Base-by-base conservation (phyloP, 1,140 invertebrate species). In the Atta texana region DNA sequence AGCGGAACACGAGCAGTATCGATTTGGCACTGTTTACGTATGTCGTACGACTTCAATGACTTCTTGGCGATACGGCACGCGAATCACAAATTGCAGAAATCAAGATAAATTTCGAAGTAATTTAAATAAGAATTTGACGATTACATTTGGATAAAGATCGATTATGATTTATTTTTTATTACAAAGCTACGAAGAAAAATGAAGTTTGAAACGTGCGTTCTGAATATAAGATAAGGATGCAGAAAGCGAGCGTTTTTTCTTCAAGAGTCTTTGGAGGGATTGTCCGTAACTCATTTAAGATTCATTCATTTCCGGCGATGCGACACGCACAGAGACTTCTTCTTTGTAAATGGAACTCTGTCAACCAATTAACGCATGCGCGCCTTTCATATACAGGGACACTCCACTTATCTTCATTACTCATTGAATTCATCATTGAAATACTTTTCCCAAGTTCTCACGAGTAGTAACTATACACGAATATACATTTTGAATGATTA, bases 1-100 rank as follows among this genome's bases (percentile, higher is more conserved):
- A 18, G 34, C 24, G 34, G 39, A 61, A 18, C 55, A 44, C 61
- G 74, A 66, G 6, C 24, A 1, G 51, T 76, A 90, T 90, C 89
- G 89, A 90, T 90, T 89, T 49, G 78, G 44, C 71, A 76, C 84
- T 87, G 88, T 88, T 87, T 88, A 87, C 69, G 55, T 69, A 72
- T 51, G 57, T 64, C 34, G 24, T 87, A 89, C 44, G 87, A 87
- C 71, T 87, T 72, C 84, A 72, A 44, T 39, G 57, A 89, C 88
- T 88, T 31, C 51, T 14, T 61, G 59, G n/a, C n/a, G 49, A 69
- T 55, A 59, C 31, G 59, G 21, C 34, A 55, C 53, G 66, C 68
- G 64, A 88, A 34, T 75, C 57, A 66, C 55, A 18, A 61, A 72
- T 31, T 55, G 51, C 39, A 24, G 24, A 39, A 72, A 72, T 59